Evolutionary conservation across 2,797 vertebrate genomes (phyloP), one percentile per base, ranked within the genome.

Genomic region (Pachyuromys duprasi): DNA sequence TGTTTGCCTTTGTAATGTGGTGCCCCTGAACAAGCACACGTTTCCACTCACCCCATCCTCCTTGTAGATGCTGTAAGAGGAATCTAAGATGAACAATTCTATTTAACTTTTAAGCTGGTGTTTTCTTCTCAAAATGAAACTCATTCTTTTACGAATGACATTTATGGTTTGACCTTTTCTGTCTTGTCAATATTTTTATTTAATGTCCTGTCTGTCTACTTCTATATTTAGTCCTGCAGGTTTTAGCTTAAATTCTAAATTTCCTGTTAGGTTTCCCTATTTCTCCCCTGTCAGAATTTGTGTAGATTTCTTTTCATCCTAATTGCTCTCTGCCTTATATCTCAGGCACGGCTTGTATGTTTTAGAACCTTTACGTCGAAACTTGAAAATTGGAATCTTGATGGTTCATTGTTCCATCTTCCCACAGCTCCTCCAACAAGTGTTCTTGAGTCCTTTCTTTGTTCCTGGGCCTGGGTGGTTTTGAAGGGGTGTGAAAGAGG

Each of bases 271-370:
- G 39, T 63, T 91, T 94, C 89, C 31, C 15, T 15, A 39, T 89
- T 96, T 96, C 3, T 91, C 20, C 39, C 22, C 36, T 81, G 42
- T 86, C 72, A 49, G 36, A 88, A 90, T 93, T 86, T 94, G 78
- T 83, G 74, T 93, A 36, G 80, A 53, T 53, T 86, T 12, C 22
- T 49, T 53, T 62, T 83, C 67, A 55, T 93, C 74, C 31, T 86
- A 62, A 86, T 95, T 94, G 17, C 67, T 81, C 5, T 96, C 91
- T 93, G 17, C 69, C 57, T 84, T 95, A 13, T 95, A 93, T 65
- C 93, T 89, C 63, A 82, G 12, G 62, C 45, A 9, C 95, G 72
- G 9, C 36, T 33, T 86, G 6, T 28, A 62, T 69, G 3, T 92
- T 84, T 94, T 96, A 81, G 14, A 95, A 28, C 70, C n/a, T 76